Conservation (phyloP, 37 sponge, comb jelly and placozoan species). For the Halisarca cf. caerulea region DNA sequence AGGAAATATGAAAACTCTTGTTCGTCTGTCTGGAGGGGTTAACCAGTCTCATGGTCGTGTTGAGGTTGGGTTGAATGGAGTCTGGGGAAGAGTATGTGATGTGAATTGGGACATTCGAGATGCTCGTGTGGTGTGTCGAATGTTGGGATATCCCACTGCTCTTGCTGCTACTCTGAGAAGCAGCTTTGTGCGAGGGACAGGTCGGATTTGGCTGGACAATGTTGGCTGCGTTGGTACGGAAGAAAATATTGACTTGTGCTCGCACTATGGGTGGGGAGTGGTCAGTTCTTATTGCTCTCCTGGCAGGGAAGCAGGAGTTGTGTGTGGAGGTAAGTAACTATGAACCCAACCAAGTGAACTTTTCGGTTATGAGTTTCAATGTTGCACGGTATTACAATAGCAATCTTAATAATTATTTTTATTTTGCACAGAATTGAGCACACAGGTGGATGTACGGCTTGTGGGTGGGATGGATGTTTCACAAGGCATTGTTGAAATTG, state of each 20-base stretch:
- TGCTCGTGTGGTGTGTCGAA: background rate
- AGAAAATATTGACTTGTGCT: background rate
- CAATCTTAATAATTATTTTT: too few species aligned
- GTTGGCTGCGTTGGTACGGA: background rate
- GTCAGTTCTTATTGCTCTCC: background rate
- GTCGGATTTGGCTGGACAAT: background rate
- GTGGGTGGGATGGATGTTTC: background rate
- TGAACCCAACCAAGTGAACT: too few species aligned
- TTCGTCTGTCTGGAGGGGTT: background rate
- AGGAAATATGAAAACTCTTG: too few species aligned
- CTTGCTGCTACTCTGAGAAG: background rate
- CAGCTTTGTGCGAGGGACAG: background rate
- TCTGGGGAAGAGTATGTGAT: background rate
- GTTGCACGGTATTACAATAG: too few species aligned
- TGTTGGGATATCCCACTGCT: background rate
- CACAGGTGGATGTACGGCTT: slow-evolving; percentile 4
- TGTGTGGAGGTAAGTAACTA: background rate
- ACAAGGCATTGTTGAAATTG: slow-evolving; percentile 60
- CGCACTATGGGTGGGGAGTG: background rate
- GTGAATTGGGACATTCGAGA: background rate
- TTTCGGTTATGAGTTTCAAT: too few species aligned
- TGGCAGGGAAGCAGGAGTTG: background rate
- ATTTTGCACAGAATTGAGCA: too few species aligned
- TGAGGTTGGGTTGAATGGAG: background rate
- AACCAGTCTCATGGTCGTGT: slow-evolving; percentile 13